Evolutionary conservation across 2,888 invertebrate genomes (phyloP), one percentile per base, ranked within the genome.

Genomic region (Oscheius sp.): DNA sequence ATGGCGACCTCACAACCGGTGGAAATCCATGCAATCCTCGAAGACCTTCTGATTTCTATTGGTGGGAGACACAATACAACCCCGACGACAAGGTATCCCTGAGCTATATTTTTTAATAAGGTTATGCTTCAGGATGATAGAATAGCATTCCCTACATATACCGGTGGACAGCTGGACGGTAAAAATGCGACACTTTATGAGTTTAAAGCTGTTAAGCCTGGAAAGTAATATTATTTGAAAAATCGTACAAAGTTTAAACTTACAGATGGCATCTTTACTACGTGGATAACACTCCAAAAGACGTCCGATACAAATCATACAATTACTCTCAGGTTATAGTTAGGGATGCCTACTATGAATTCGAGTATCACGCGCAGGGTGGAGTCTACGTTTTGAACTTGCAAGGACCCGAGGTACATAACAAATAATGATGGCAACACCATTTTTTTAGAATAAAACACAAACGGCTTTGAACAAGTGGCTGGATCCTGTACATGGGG

Each of bases 11-110:
- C 29, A 75, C 77, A 21, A 6, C 46, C 1, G 25, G 18, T 29
- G 49, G 18, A 5, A 41, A 35, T 63, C 78, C 77, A 18, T 87
- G 87, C 71, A 76, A 86, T 56, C 85, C 86, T 16, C 73, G 72
- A 53, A 71, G 73, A 1, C 82, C 84, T 18, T 73, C 82, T 12
- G 86, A 87, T 63, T 87, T 87, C 72, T 85, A 85, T 64, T 85
- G 71, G 64, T 86, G 82, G 84, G 78, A 85, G 59, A 73, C 63
- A 7, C 52, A 76, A 18, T 79, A 81, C 72, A 80, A 81, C 35
- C 61, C 61, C 12, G 56, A 16, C 9, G 25, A 63, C 25, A 71
- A 49, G n/a, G 71, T 71, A 61, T 1, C 9, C 35, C 35, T n/a
- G 9, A 35, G 35, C 35, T 35, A 35, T 35, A 7, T 27, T 23